Base-by-base conservation (phyloP, 2,888 invertebrate genomes). In the Ectemnius lituratus region DNA sequence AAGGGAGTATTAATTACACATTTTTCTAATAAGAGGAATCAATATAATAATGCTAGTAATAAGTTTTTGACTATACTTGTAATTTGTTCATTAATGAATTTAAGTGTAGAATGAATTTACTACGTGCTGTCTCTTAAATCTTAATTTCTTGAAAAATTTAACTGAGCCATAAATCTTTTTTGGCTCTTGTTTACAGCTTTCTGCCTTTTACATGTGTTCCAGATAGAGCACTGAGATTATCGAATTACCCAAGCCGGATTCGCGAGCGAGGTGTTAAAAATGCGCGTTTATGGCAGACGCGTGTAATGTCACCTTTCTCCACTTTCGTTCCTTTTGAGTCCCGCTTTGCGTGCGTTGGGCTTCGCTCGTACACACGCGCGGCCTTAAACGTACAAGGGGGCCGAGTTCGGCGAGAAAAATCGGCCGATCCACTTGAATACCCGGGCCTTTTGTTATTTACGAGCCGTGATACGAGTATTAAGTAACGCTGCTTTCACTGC, bases 401-500 rank as follows among this genome's bases (percentile, higher is more conserved):
- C 18, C 57, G 45, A 37, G 37, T 58, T 46, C 16, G 49, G 62
- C 73, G 77, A 82, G 77, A 82, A 82, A 82, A 82, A 73, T 82
- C 79, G 71, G 27, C 68, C 65, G 81, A 70, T 73, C 80, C 80
- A 77, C 77, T 77, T 73, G 79, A 76, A 75, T 82, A 67, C 75
- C 49, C 73, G 79, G 52, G 82, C 72, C 37, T 83, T 85, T 87
- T 86, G 85, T 87, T 82, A 85, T 86, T 86, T 87, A 84, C 79
- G 81, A 78, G 74, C 75, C 63, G 76, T 67, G 82, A 83, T 81
- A 84, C 79, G 79, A 77, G 84, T 86, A 87, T 88, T 87, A 83
- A 88, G 88, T 88, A 88, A 88, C 85, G 74, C 81, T 85, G 86
- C 88, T 88, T 88, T 88, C 88, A 88, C 88, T 88, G 88, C 87